Base-by-base conservation (phyloP, 1,140 invertebrate species). In the Drosophila saltans region DNA sequence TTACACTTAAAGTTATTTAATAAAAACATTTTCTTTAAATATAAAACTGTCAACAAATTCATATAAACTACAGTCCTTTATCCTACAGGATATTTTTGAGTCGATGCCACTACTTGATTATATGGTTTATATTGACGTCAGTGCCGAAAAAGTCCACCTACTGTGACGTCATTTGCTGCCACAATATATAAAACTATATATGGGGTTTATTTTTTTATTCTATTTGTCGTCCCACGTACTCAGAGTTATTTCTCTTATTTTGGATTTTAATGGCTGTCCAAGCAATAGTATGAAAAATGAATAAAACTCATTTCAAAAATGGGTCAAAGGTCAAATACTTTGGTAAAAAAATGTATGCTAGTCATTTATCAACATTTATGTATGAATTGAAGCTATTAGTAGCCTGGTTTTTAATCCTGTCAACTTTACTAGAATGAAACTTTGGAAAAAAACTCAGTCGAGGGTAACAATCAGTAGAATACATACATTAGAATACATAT, bases 321-420 rank as follows among this genome's bases (percentile, higher is more conserved):
- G 4, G 33, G 57, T n/a, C 16, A 59, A 24, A 39, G 21, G 36
- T 59, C 7, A 59, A 59, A 39, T 59, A 5, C 16, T 59, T 52
- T 36, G 30, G 16, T 16, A 26, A n/a, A 10, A 30, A 57, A 57
- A 28, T 57, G 55, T 36, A 21, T 36, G 16, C 6, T 7, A 57
- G 30, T 60, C 21, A 60, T 60, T 60, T 40, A 60, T 40, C 16
- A 39, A 39, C 58, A 59, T 59, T 59, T 16, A 40, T 59, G 16
- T 39, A 10, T 24, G 45, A 52, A 52, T 21, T 52, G n/a, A 26
- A 10, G 10, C n/a, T 52, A 52, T 21, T 52, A 52, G 45, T 52
- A 52, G 45, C 45, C 45, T 52, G 45, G 45, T 52, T 26, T 24
- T 26, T 26, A 26, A 26, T 52, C 8, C 1, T 52, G 45, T 26